Evolutionary conservation across 2,888 invertebrate species (phyloP), one percentile per base, ranked within the genome.

Genomic region (Conops quadrifasciatus): DNA sequence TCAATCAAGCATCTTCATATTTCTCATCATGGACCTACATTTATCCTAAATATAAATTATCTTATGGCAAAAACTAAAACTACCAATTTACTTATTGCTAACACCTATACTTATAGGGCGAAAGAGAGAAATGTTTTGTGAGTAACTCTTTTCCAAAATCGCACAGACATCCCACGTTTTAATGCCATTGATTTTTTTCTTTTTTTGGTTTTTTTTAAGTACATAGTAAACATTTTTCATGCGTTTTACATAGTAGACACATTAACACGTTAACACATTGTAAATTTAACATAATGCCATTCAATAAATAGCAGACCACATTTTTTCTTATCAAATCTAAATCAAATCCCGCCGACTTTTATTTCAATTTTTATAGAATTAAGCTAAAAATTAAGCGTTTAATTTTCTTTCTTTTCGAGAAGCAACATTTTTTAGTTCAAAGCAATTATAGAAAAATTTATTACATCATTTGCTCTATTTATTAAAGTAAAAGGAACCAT

Each of bases 101-200:
- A 84, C 85, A 82, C 83, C 84, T 81, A 83, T 82, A 83, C 83
- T 82, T 80, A 80, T 86, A 86, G 86, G 86, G 85, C 82, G 85
- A 84, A 82, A 83, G 84, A 83, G 85, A 84, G 80, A 85, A 85
- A 84, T 82, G 82, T 85, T 85, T 86, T 86, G 86, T 86, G 85
- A 86, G 86, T 86, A 86, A 85, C 81, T n/a, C 80, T 81, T 82
- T 84, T 83, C 81, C 81, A 84, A 83, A 79, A 78, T 76, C 75
- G 77, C 78, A 78, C 72, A 77, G 74, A 73, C 78, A 77, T 76
- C 78, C 78, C 78, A 80, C 77, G 75, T 76, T 77, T 76, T 66
- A 36, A 36, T 36, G 9, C 16, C 59, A 59, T 30, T 65, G 75
- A 77, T 76, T 77, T 78, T 74, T 74, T 78, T 78, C 24, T 53